Conservation (phyloP, 1,140 invertebrate species). For the Leptonema lineaticorne region DNA sequence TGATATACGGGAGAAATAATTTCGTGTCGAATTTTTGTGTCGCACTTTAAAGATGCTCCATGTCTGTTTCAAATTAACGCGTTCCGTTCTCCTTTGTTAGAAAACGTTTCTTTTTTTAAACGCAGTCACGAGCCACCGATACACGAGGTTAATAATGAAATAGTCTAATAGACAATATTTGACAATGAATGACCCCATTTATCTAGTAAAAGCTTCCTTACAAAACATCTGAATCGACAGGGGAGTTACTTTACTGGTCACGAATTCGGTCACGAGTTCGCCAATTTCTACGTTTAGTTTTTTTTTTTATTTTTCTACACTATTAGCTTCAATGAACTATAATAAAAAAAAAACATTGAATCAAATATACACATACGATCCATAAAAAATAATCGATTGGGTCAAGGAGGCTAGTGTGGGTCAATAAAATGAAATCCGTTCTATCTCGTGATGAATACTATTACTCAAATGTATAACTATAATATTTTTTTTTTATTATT, state of each 20-base stretch:
- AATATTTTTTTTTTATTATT: too few species aligned
- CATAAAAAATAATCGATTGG: not conserved
- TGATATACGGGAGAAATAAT: too few species aligned
- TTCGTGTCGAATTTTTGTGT: too few species aligned
- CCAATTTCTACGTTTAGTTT: not conserved
- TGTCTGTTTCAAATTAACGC: conserved; percentile 1
- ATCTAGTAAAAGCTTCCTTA: conserved; percentile 1
- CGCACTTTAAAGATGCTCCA: too few species aligned
- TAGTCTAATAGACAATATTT: conserved; percentile 8
- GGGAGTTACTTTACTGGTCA: conserved; percentile 14
- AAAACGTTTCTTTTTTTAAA: not conserved
- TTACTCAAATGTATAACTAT: too few species aligned
- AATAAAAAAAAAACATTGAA: too few species aligned
- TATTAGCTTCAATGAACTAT: too few species aligned
- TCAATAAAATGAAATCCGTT: too few species aligned
- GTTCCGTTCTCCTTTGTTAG: conserved; percentile 16
- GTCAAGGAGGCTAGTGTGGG: too few species aligned
- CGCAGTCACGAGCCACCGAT: conserved; percentile 11
- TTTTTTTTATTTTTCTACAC: too few species aligned
- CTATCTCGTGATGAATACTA: too few species aligned
- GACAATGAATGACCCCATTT: conserved; percentile 19
- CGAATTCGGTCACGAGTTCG: conserved; percentile 13
- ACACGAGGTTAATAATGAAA: conserved; percentile 12
- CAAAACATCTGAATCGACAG: conserved; percentile 10
- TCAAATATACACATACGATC: too few species aligned